A percentile compares a stretch with the other conserved stretches of the same genome.
phyloP scores from a whole-genome alignment of 30 jellyfish, hydroid and myxozoan species.

The Pelagia noctiluca region DNA sequence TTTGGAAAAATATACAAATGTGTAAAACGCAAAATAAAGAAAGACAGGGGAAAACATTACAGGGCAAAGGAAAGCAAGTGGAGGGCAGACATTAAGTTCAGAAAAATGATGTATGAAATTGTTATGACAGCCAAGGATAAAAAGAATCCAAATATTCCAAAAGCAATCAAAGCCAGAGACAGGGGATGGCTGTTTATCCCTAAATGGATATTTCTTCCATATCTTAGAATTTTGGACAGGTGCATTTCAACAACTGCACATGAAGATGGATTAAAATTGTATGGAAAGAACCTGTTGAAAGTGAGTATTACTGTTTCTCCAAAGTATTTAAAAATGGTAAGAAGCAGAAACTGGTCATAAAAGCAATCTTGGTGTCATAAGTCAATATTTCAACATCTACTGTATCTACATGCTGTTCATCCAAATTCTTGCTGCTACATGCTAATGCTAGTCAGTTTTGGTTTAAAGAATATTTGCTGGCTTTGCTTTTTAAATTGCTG shows the following conservation, averaged over 20 bases:
- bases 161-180: slow-evolving; percentile 10
- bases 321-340: neutral
- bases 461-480: neutral
- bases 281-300: neutral
- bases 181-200: slow-evolving; percentile 30
- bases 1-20: neutral
- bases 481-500: neutral
- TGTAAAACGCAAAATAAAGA: neutral
- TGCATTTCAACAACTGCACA: neutral
- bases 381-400: neutral
- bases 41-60: neutral
- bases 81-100: neutral
- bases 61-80: slow-evolving; percentile 1
- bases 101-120: slow-evolving; percentile 6
- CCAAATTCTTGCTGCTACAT: neutral
- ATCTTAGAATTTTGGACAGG: slow-evolving; percentile 2
- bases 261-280: slow-evolving; percentile 12
- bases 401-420: neutral
- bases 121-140: slow-evolving; percentile 3
- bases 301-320: slow-evolving; percentile 14
- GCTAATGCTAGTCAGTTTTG: neutral
- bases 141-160: slow-evolving; percentile 3
- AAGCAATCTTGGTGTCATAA: neutral
- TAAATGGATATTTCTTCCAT: slow-evolving; percentile 17
- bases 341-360: neutral